These are phyloP conservation scores for Telmatochromis sp. DNA, from an alignment of 2,113 vertebrate genomes.

Conservation along the genomic window DNA sequence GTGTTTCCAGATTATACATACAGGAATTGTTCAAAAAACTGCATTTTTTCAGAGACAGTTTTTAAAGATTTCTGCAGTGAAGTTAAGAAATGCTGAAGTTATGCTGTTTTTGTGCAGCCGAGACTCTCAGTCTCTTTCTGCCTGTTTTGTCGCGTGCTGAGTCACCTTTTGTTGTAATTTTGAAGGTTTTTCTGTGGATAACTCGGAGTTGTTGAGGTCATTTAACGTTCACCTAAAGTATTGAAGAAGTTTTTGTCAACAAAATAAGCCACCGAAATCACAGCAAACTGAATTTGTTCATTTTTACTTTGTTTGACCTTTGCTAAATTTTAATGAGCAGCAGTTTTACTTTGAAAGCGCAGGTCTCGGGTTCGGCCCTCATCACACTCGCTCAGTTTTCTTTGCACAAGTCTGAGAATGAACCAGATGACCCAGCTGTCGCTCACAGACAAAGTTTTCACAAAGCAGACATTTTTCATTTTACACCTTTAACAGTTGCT, in stretches of 20 bases:
- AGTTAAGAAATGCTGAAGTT: neutral
- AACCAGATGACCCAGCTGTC: neutral
- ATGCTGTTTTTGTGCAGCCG: neutral
- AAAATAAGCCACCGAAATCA: neutral
- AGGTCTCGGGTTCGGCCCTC: neutral
- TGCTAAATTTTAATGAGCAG: neutral
- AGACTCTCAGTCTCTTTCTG: neutral
- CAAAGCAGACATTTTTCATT: neutral
- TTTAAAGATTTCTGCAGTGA: neutral
- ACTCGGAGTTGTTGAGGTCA: neutral
- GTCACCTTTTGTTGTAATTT: neutral
- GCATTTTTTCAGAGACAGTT: neutral
- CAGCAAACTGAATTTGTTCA: neutral
- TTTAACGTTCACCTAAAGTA: neutral
- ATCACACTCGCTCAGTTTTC: neutral
- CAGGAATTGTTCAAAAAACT: neutral
- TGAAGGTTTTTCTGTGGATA: accelerated
- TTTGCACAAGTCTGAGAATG: neutral
- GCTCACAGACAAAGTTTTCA: neutral
- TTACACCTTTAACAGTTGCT: neutral
- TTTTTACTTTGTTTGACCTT: neutral
- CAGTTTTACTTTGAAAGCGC: neutral
- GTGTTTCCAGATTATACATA: neutral
- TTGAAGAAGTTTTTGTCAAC: neutral
- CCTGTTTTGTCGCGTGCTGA: neutral